Base-by-base conservation (phyloP, 2,113 vertebrate species). In the Pavo muticus region DNA sequence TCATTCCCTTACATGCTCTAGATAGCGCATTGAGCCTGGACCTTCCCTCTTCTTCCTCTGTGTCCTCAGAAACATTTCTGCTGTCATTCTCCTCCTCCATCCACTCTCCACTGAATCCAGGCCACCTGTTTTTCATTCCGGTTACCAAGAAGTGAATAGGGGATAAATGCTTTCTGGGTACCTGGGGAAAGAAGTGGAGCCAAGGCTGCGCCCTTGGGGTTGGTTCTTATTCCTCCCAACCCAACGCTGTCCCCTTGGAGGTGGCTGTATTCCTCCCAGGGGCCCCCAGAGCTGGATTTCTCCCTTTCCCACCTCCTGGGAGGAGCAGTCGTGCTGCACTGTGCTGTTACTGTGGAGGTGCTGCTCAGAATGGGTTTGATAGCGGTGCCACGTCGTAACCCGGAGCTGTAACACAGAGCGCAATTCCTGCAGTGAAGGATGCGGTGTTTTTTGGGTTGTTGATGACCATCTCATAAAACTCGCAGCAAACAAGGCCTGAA, bases 1-100 rank as follows among this genome's bases (percentile, higher is more conserved):
- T 96, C 61, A 95, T 96, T 95, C 69, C 93, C 95, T 96, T 96
- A 96, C 96, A 96, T 96, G 96, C 96, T 96, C 96, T 63, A 96
- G 89, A 96, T 96, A 96, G 76, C 64, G 21, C 93, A 63, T 93
- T 93, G 92, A 95, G 70, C 95, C 75, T 35, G 8, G 75, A 80
- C 92, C 75, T 93, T 91, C 80, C 90, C 93, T 94, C 85, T 87
- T 87, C 77, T 40, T 92, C 65, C 35, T 84, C 91, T 57, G 7
- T 48, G 56, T 87, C 77, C 78, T 85, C 79, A 54, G 80, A 84
- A 90, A 86, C 69, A 61, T 48, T 88, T 76, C 30, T 30, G 21
- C 65, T 63, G 23, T 27, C 16, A 67, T 29, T 30, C 12, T 35
- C 30, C 18, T 40, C 18, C 2, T 2, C 2, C 15, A 9, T 23